Conservation (phyloP, 2,888 invertebrate genomes). For the Macaria liturata region DNA sequence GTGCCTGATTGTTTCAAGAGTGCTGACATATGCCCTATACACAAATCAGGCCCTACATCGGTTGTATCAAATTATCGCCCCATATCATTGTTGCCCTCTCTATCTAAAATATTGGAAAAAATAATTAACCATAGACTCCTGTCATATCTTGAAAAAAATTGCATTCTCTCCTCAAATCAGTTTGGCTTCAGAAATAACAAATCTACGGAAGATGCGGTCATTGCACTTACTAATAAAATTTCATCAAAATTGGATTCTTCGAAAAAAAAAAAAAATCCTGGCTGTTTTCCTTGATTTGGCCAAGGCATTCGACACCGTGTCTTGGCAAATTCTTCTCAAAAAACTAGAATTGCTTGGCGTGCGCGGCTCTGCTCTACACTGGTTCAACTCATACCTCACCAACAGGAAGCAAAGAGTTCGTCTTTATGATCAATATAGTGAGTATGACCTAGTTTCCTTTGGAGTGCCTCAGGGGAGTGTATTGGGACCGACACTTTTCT, state of each 20-base stretch:
- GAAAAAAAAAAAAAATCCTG: background rate
- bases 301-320: too few relatives aligned
- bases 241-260: background rate
- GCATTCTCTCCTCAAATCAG: constrained; percentile 1
- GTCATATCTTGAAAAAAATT: background rate
- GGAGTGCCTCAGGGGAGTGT: constrained; percentile 31
- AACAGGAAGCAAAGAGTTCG: background rate
- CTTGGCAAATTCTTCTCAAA: background rate
- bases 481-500: constrained; percentile 17
- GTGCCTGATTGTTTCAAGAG: background rate
- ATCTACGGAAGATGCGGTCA: constrained; percentile 4
- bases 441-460: background rate
- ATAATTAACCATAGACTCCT: constrained; percentile 6
- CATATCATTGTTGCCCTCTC: constrained; percentile 6
- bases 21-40: background rate
- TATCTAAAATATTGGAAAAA: constrained; percentile 10
- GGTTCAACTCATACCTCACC: background rate
- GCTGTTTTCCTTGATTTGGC: background rate
- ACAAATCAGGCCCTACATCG: background rate
- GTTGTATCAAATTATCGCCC: constrained; percentile 1
- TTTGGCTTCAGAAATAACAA: constrained; percentile 2
- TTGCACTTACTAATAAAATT: background rate
- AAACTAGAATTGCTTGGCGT: background rate
- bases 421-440: background rate
- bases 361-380: background rate